These are phyloP conservation scores for Diacarnus erythraeanus DNA, from an alignment of 37 sponge, comb jelly and placozoan species.

Conservation along the genomic window DNA sequence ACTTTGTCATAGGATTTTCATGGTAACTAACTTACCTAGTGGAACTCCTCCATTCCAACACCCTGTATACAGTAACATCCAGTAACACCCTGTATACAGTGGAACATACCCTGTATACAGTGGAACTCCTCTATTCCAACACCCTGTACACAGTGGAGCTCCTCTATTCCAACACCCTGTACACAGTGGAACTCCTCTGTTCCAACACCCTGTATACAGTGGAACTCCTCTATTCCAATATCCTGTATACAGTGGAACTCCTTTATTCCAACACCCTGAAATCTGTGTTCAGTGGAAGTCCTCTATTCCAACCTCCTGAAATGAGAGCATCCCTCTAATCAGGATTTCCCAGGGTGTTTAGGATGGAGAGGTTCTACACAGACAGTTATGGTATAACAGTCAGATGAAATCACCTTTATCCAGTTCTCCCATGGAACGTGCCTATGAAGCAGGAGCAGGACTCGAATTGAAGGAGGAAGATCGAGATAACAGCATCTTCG, in stretches of 20 bases:
- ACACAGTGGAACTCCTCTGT: too few relatives aligned
- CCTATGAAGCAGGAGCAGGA: conserved; percentile 52
- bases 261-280: too few relatives aligned
- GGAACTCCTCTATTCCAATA: too few relatives aligned
- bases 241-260: too few relatives aligned
- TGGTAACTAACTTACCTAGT: conserved; percentile 31
- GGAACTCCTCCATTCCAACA: not conserved
- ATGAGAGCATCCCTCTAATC: too few relatives aligned
- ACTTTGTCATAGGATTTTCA: conserved; percentile 60
- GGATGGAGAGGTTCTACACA: not conserved
- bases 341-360: not conserved
- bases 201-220: too few relatives aligned
- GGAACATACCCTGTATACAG: not conserved
- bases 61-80: not conserved
- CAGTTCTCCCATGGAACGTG: conserved; percentile 69
- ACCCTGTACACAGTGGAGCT: too few relatives aligned
- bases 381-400: too few relatives aligned
- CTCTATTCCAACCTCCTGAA: too few relatives aligned
- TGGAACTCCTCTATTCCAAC: too few relatives aligned
- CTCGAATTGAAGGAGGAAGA: not conserved
- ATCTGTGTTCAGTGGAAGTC: too few relatives aligned
- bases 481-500: conserved; percentile 75
- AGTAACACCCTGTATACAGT: not conserved
- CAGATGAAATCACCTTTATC: not conserved
- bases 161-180: too few relatives aligned